Evolutionary conservation across 2,797 vertebrate species (phyloP), one percentile per base, ranked within the genome.

Genomic region (Sebastes elongatus): DNA sequence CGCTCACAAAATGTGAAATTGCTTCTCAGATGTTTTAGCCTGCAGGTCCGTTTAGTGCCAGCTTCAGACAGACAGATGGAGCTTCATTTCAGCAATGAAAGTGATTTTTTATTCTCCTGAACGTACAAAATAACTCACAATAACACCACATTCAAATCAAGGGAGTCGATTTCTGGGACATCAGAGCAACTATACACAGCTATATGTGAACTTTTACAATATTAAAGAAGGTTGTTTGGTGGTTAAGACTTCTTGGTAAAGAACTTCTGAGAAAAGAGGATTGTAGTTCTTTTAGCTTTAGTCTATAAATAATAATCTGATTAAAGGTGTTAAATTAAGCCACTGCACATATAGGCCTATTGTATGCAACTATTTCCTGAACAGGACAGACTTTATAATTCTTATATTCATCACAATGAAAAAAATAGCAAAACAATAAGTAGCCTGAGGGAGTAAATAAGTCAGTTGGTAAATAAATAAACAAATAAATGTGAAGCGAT

Each of bases 31-130:
- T 83, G 87, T 74, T 85, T 78, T 3, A 18, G 74, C 70, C 71
- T 28, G 61, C 73, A 70, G 82, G 78, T 73, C 76, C n/a, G 14
- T 77, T 83, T 63, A 68, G 61, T 74, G 71, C 63, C 82, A 83
- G 61, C 61, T 35, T 62, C 76, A 76, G 59, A 85, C 79, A 76
- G 59, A 85, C 84, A 86, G 82, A 86, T 78, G 87, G 82, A 80
- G 78, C 75, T 78, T 77, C 66, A 28, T 78, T 76, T 71, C 62
- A 71, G 63, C 14, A 18, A 27, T 8, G 22, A 74, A 56, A 69
- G 66, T 16, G 75, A 18, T 38, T 77, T 77, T 74, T 7, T 60
- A 52, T 74, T 71, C 16, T 52, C 28, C 46, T 68, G 59, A 32
- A 32, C 3, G 1, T 55, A 20, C 16, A 72, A 8, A 3, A 16